phyloP scores from a whole-genome alignment of 2,888 invertebrate genomes.

The Mesoligia furuncula region DNA sequence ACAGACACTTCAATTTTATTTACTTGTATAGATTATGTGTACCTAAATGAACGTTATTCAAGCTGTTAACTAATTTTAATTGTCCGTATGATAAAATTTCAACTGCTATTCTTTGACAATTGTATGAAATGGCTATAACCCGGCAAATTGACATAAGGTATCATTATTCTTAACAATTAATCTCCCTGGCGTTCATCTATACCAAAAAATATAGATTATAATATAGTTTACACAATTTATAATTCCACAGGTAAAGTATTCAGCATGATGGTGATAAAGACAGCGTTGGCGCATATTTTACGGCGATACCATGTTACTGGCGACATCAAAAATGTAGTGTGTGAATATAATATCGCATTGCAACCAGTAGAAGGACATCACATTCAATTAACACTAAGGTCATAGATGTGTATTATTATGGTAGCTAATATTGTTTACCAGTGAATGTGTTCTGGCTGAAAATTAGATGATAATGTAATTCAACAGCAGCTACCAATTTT shows the following conservation, averaged over 20 bases:
- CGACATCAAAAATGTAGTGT: conserved; percentile 14
- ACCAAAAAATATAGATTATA: not conserved
- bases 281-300: conserved; percentile 15
- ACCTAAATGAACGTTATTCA: not conserved
- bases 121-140: not conserved
- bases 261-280: conserved; percentile 32
- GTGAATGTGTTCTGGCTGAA: not conserved
- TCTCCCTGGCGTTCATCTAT: not conserved
- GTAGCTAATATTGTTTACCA: not conserved
- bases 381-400: conserved; percentile 6
- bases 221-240: not conserved
- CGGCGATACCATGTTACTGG: conserved; percentile 11
- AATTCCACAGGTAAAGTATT: conserved; percentile 23
- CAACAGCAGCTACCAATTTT: not conserved
- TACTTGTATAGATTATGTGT: not conserved
- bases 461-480: not conserved
- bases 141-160: not conserved
- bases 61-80: not conserved
- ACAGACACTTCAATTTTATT: too few relatives aligned
- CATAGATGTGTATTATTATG: not conserved
- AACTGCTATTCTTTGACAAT: not conserved
- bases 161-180: not conserved
- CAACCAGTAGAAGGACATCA: conserved; percentile 16
- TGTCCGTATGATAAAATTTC: not conserved
- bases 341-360: conserved; percentile 9